Percentiles rank a stretch among this genome's conserved stretches.
Evolutionary conservation across 2,797 vertebrate species (phyloP).

Genomic region (Ciconia nigra): DNA sequence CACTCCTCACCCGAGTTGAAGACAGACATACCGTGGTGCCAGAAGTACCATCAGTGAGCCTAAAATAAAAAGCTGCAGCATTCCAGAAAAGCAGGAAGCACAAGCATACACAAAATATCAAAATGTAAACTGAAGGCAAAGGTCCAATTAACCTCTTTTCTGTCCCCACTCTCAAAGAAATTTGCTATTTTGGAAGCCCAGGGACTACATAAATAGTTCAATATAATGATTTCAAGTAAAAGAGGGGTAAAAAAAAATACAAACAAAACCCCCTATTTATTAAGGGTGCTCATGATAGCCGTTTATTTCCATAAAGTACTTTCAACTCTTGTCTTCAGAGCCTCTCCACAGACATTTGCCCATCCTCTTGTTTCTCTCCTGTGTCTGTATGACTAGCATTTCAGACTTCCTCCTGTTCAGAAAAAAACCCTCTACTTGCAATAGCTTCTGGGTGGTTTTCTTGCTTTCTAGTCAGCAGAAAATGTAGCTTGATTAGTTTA

Average conservation of each 20-base stretch:
- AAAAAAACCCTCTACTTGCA: fast-evolving
- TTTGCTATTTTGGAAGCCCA: background rate
- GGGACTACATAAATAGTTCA: background rate
- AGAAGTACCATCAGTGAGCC: background rate
- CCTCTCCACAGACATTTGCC: background rate
- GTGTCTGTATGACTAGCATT: background rate
- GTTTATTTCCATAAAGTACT: background rate
- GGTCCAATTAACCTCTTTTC: background rate
- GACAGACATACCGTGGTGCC: background rate
- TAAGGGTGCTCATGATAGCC: background rate
- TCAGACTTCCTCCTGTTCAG: background rate
- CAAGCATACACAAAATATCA: background rate
- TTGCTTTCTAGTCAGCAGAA: background rate
- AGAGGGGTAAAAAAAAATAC: background rate
- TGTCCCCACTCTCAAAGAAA: background rate
- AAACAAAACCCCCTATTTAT: background rate
- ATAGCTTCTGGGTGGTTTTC: background rate
- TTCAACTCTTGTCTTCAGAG: background rate
- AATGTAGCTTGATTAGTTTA: background rate
- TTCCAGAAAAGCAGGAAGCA: background rate
- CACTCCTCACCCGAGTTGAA: background rate
- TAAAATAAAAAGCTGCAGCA: background rate
- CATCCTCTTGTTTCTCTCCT: background rate
- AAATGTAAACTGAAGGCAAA: background rate
- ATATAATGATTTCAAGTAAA: background rate